Evolutionary conservation across 2,797 vertebrate genomes (phyloP).

Genomic region (Acipenser transmontanus): DNA sequence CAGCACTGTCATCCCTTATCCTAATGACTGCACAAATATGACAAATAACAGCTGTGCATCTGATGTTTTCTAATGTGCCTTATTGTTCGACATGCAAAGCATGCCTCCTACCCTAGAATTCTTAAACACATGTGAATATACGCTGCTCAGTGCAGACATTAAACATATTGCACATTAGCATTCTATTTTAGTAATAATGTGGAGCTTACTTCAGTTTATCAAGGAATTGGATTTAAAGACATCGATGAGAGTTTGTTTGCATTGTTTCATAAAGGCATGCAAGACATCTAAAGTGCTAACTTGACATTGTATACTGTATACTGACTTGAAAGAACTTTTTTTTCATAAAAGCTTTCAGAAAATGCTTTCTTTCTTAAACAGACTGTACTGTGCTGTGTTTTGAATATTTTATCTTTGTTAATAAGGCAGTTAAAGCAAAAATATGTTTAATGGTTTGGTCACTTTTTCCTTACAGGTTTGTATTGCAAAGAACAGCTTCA

Average conservation of each 20-base stretch:
- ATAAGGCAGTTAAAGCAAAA: background rate
- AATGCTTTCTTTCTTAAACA: background rate
- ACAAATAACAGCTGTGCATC: background rate
- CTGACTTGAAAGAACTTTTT: background rate
- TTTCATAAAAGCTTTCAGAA: constrained; percentile 1
- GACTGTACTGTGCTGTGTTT: background rate
- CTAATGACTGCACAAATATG: background rate
- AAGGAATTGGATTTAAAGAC: background rate
- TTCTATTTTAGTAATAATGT: background rate
- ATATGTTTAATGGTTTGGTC: too few species aligned
- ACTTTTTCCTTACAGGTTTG: too few species aligned
- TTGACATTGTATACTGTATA: background rate
- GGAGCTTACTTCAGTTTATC: background rate
- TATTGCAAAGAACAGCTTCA: too few species aligned
- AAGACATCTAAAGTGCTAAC: too few species aligned
- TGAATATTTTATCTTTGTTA: constrained; percentile 2
- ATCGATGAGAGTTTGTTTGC: too few species aligned
- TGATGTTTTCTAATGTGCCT: background rate
- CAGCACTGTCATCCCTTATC: too few species aligned
- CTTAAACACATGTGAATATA: background rate
- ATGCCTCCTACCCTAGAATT: background rate
- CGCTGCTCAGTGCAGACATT: background rate
- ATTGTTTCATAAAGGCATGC: too few species aligned
- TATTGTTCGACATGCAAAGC: background rate
- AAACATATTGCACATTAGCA: background rate